phyloP scores from a whole-genome alignment of 1,140 invertebrate genomes.

The Lepidotrigona ventralis region DNA sequence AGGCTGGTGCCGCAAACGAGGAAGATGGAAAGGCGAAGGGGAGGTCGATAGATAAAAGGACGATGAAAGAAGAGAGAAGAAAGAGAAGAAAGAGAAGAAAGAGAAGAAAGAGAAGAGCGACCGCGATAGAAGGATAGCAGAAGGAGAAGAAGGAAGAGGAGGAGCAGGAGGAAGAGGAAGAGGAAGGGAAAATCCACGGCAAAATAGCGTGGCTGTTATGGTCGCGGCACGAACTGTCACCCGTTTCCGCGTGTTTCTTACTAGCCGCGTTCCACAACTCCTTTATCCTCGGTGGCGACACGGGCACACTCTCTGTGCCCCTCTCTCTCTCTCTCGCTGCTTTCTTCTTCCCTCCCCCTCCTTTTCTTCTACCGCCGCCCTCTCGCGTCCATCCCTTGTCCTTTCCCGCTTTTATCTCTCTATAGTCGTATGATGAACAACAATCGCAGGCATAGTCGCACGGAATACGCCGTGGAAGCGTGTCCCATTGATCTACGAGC shows the following conservation, averaged over 20 bases:
- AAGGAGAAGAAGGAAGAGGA: slow-evolving; percentile 21
- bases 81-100: slow-evolving; percentile 9
- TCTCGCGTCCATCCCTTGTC: slow-evolving; percentile 16
- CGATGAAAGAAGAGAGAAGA: not conserved
- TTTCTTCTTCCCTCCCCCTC: slow-evolving; percentile 6
- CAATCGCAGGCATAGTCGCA: slow-evolving; percentile 56
- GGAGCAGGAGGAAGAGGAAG: slow-evolving; percentile 18
- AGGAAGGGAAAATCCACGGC: slow-evolving; percentile 68
- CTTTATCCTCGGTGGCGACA: slow-evolving; percentile 71
- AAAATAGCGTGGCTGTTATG: slow-evolving; percentile 78
- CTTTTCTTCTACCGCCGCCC: slow-evolving; percentile 6
- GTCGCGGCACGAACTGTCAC: slow-evolving; percentile 77
- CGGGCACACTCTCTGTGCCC: slow-evolving; percentile 50
- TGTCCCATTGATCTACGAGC: slow-evolving; percentile 67
- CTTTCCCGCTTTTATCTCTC: slow-evolving; percentile 31
- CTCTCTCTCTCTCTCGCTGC: not conserved
- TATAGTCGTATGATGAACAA: slow-evolving; percentile 60
- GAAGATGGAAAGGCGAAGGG: slow-evolving; percentile 46
- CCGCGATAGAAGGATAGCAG: not conserved
- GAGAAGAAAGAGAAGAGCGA: not conserved
- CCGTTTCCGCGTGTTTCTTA: slow-evolving; percentile 79
- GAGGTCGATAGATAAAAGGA: slow-evolving; percentile 42
- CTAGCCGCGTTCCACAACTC: slow-evolving; percentile 72
- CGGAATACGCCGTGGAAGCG: slow-evolving; percentile 55
- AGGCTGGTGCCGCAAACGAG: slow-evolving; percentile 60